These are phyloP conservation scores for Pterocles gutturalis DNA, from an alignment of 2,113 vertebrate genomes.

Conservation along the genomic window DNA sequence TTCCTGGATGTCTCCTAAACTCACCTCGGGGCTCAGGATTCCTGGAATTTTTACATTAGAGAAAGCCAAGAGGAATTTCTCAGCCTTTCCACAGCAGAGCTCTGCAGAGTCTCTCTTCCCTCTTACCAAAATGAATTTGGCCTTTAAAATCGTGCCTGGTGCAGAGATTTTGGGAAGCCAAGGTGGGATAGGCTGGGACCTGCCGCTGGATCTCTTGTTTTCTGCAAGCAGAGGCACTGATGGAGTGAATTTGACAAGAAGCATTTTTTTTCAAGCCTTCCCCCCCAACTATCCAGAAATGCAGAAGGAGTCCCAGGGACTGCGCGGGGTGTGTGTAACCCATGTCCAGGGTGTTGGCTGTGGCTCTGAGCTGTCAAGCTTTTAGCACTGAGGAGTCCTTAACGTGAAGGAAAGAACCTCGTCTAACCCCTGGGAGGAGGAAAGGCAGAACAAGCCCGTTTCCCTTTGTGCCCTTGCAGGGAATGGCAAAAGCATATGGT, in stretches of 20 bases:
- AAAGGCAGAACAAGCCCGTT: neutral
- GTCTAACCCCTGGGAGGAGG: neutral
- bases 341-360: neutral
- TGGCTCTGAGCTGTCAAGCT: neutral
- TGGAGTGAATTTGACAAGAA: neutral
- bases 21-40: constrained; percentile 55
- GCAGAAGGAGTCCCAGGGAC: neutral
- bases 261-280: neutral
- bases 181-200: neutral
- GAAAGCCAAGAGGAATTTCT: constrained; percentile 42
- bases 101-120: neutral
- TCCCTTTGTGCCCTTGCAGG: neutral
- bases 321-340: accelerated
- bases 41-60: constrained; percentile 58
- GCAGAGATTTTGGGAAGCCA: neutral
- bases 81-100: neutral
- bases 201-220: neutral
- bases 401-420: neutral
- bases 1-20: constrained; percentile 54
- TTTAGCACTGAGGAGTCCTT: neutral
- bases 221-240: neutral
- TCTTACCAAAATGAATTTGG: neutral
- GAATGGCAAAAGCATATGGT: constrained; percentile 58
- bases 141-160: neutral
- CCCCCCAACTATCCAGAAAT: neutral